Conservation (phyloP, 2,888 invertebrate species). For the Lasius fuliginosus region DNA sequence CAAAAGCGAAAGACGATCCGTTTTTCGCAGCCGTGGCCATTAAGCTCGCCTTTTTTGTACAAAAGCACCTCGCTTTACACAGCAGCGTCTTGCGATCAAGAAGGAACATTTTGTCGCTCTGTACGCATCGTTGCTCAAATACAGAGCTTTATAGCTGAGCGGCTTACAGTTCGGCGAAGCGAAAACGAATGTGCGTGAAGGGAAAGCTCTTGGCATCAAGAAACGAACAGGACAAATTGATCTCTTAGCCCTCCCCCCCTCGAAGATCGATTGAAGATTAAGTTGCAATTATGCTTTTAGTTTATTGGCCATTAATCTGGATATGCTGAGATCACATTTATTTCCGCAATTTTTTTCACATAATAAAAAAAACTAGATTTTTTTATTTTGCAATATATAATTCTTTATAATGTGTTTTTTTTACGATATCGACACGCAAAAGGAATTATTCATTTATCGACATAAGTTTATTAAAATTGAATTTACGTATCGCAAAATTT, state of each 20-base stretch:
- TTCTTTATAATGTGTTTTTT: too few species aligned
- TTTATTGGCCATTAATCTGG: neutral
- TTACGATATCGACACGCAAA: neutral
- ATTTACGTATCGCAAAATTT: neutral
- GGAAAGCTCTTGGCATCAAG: constrained; percentile 37
- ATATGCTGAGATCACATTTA: neutral
- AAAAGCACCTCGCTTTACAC: constrained; percentile 40
- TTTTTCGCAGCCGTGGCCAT: constrained; percentile 45
- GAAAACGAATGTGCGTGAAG: constrained; percentile 37
- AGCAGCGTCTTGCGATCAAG: constrained; percentile 14
- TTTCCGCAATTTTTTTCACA: neutral
- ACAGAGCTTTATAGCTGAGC: constrained; percentile 46
- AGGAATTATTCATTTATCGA: neutral
- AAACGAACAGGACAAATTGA: constrained; percentile 49
- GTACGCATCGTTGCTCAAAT: constrained; percentile 57
- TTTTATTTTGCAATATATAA: neutral
- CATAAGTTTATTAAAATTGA: neutral
- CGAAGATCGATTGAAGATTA: constrained; percentile 1
- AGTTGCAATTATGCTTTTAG: neutral
- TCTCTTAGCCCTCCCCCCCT: constrained; percentile 24
- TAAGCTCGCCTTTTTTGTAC: constrained; percentile 46
- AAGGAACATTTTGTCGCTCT: constrained; percentile 11
- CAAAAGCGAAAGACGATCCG: constrained; percentile 32
- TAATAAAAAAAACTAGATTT: neutral
- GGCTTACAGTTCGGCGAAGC: constrained; percentile 42